Evolutionary conservation across 2,113 vertebrate species (phyloP).

Genomic region (Erinaceus europaeus): DNA sequence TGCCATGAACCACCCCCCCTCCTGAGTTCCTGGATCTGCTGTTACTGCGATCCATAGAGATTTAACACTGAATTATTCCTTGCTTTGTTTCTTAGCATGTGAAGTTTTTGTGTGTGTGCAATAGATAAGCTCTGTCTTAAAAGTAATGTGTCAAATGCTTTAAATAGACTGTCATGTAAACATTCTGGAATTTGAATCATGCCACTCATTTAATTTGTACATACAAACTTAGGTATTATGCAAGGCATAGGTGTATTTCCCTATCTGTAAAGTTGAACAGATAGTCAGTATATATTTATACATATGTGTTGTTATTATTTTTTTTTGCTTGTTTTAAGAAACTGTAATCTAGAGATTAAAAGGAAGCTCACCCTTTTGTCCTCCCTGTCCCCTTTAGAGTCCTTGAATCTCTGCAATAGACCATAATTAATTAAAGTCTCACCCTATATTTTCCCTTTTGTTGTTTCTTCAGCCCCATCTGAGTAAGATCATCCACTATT

Average conservation of each 20-base stretch:
- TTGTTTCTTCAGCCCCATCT: neutral
- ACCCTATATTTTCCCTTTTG: too few relatives aligned
- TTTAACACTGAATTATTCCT: too few relatives aligned
- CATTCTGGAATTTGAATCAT: neutral
- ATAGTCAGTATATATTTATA: neutral
- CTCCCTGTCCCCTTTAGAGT: too few relatives aligned
- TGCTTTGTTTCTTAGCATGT: too few relatives aligned
- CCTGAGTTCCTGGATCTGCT: too few relatives aligned
- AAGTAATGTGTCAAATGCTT: neutral
- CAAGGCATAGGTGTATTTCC: neutral
- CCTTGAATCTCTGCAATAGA: too few relatives aligned
- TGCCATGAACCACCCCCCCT: too few relatives aligned
- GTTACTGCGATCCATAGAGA: too few relatives aligned
- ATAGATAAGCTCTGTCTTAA: constrained; percentile 7
- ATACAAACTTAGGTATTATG: neutral
- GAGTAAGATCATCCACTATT: too few relatives aligned
- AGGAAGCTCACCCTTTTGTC: neutral
- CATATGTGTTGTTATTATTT: neutral
- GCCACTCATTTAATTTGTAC: neutral
- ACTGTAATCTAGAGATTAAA: neutral
- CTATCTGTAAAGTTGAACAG: neutral
- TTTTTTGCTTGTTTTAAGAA: neutral
- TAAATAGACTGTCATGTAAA: neutral
- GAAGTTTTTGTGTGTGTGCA: too few relatives aligned
- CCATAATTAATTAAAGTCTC: too few relatives aligned